phyloP scores from a whole-genome alignment of 2,797 vertebrate species.

The Vireo griseus region DNA sequence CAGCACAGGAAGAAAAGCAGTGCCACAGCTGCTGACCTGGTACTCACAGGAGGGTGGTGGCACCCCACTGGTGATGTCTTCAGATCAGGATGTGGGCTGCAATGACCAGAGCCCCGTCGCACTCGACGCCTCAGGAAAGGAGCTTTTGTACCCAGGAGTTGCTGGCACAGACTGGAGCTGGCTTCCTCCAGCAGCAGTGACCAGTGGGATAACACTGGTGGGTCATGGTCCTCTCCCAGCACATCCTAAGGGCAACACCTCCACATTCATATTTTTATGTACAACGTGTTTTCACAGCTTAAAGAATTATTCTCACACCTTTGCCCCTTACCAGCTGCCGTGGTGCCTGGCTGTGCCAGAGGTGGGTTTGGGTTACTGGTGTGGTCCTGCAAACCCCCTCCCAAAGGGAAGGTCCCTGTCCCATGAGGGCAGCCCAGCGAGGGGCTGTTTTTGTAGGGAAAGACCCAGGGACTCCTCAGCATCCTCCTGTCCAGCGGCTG shows the following conservation, averaged over 20 bases:
- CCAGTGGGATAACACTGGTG: not conserved
- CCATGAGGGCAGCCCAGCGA: not conserved
- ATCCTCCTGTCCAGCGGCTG: not conserved
- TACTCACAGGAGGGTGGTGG: not conserved
- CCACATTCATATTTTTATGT: not conserved
- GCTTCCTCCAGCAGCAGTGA: not conserved
- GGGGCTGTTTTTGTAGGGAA: not conserved
- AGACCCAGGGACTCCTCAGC: not conserved
- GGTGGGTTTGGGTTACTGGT: not conserved
- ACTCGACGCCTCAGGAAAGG: fast-evolving
- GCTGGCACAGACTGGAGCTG: not conserved
- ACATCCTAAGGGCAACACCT: not conserved
- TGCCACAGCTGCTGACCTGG: not conserved
- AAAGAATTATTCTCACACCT: not conserved
- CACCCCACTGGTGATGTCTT: not conserved
- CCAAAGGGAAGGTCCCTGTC: not conserved
- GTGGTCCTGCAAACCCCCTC: not conserved
- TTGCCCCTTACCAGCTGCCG: not conserved
- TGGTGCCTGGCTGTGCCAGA: not conserved
- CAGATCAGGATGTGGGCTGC: not conserved
- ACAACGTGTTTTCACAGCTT: not conserved
- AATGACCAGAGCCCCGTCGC: not conserved
- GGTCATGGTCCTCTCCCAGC: fast-evolving
- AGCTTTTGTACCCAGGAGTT: not conserved
- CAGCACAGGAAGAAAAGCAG: not conserved